Conservation (phyloP, 1,140 invertebrate species). For the Ditylenchus dipsaci region DNA sequence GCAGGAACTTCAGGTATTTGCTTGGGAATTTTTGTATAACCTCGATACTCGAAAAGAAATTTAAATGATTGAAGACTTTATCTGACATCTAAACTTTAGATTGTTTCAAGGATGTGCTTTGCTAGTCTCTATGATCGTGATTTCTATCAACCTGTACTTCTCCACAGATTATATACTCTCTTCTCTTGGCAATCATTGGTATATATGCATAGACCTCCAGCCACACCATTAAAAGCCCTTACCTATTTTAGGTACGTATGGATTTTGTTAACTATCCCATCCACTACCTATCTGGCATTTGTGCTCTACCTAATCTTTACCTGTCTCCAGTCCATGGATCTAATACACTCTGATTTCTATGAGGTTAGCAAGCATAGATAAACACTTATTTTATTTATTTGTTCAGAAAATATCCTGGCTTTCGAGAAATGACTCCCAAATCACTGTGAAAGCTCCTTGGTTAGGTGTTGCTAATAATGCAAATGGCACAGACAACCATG, state of each 20-base stretch:
- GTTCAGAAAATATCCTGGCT: conserved; percentile 15
- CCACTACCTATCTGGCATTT: conserved; percentile 36
- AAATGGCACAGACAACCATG: no score
- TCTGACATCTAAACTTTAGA: conserved; percentile 31
- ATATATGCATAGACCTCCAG: no score
- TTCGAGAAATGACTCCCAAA: conserved; percentile 5
- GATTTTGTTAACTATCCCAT: conserved; percentile 16
- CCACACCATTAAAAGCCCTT: no score
- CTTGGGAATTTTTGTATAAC: no score
- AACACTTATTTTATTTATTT: background rate
- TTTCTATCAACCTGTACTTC: conserved; percentile 77
- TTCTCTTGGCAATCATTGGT: conserved; percentile 29
- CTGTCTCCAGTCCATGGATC: conserved; percentile 30
- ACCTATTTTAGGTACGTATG: conserved; percentile 15
- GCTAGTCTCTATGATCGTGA: conserved; percentile 66
- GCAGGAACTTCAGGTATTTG: no score
- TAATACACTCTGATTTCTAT: conserved; percentile 1
- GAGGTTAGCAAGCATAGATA: background rate
- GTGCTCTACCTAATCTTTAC: conserved; percentile 40
- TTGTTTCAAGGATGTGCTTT: conserved; percentile 29
- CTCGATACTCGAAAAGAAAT: no score
- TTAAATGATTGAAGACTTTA: no score
- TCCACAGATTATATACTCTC: conserved; percentile 31
- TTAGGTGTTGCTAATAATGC: background rate
- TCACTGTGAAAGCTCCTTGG: conserved; percentile 18